Conservation (phyloP, 2,797 vertebrate species). For the Acomys russatus region DNA sequence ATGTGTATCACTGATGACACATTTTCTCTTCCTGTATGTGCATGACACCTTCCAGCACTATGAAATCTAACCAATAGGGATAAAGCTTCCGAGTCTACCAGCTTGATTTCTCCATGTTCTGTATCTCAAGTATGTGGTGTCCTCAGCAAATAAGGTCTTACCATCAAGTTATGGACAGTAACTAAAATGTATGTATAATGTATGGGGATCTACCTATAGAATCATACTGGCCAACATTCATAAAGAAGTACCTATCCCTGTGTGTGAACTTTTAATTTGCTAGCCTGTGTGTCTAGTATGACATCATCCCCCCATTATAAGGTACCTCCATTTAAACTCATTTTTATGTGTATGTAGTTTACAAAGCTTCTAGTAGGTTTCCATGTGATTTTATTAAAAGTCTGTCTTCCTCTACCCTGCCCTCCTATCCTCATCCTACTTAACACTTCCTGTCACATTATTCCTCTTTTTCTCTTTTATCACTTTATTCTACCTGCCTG, state of each 20-base stretch:
- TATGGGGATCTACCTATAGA: neutral
- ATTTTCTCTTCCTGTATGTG: neutral
- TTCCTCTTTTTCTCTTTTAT: neutral
- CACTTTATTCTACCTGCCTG: neutral
- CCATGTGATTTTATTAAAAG: neutral
- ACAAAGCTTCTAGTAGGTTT: neutral
- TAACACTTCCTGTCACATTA: neutral
- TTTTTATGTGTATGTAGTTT: neutral
- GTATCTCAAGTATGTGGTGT: neutral
- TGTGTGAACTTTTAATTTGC: neutral
- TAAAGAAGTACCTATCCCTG: neutral
- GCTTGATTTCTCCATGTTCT: neutral
- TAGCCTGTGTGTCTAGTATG: neutral
- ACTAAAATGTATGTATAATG: neutral
- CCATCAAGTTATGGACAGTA: neutral
- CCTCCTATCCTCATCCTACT: neutral
- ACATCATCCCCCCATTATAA: neutral
- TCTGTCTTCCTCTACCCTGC: neutral
- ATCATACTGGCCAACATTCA: neutral
- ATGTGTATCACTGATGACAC: neutral
- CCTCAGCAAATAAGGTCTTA: neutral
- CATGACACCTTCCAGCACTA: neutral
- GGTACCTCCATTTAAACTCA: neutral
- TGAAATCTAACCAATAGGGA: neutral
- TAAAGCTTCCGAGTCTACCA: neutral